Evolutionary conservation across 2,113 vertebrate genomes (phyloP).

Genomic region (Coregonus clupeaformis): DNA sequence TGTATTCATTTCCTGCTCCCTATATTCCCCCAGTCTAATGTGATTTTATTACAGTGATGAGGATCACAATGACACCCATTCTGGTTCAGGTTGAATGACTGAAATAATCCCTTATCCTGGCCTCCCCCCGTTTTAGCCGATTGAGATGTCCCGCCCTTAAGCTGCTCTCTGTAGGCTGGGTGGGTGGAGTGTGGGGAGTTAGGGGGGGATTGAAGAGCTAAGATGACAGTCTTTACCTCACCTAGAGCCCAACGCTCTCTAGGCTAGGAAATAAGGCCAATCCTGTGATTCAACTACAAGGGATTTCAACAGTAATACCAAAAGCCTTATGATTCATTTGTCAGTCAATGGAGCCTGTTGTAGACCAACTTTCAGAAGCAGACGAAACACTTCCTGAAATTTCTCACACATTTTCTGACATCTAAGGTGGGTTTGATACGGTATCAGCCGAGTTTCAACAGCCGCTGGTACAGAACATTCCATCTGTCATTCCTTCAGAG

Average conservation of each 20-base stretch:
- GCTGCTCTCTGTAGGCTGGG: constrained; percentile 18
- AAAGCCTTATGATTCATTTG: neutral
- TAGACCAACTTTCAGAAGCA: neutral
- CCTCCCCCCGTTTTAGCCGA: constrained; percentile 15
- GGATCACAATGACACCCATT: constrained; percentile 50
- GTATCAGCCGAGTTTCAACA: neutral
- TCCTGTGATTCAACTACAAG: neutral
- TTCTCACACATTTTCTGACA: neutral
- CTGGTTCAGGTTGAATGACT: constrained; percentile 45
- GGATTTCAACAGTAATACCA: neutral
- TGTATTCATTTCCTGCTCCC: too few relatives aligned
- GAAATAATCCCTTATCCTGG: constrained; percentile 46
- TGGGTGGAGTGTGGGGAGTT: neutral
- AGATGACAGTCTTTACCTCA: neutral
- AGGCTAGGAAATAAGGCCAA: constrained; percentile 19
- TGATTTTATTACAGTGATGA: constrained; percentile 54
- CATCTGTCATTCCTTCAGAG: neutral
- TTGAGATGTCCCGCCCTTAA: constrained; percentile 26
- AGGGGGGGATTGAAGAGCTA: neutral
- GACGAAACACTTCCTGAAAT: neutral
- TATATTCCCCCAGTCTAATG: constrained; percentile 49
- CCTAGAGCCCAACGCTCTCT: neutral
- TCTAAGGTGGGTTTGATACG: neutral
- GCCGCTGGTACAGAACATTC: neutral
- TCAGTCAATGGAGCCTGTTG: neutral